phyloP scores from a whole-genome alignment of 1,140 invertebrate species.

The Pseudomyrmex cubaensis region DNA sequence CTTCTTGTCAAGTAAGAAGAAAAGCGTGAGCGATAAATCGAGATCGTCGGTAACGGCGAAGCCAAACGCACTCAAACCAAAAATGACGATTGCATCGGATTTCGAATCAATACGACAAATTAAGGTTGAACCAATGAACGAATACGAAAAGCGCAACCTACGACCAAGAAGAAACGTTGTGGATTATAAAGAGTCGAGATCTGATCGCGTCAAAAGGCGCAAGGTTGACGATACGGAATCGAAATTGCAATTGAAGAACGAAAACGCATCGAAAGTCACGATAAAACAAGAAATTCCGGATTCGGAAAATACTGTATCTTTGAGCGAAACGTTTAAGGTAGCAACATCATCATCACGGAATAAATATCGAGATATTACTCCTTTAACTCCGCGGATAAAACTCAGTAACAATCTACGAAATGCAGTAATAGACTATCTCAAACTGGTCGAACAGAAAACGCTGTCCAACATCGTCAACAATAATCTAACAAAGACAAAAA shows the following conservation, averaged over 20 bases:
- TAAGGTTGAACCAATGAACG: constrained; percentile 42
- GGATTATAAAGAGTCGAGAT: constrained; percentile 37
- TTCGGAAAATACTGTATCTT: neutral
- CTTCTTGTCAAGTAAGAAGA: constrained; percentile 56
- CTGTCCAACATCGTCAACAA: constrained; percentile 20
- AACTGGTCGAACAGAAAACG: neutral
- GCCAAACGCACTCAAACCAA: neutral
- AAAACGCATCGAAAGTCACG: neutral
- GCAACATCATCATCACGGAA: neutral
- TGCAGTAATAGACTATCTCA: neutral
- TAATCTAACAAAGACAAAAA: constrained; percentile 36
- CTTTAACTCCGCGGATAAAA: too few species aligned
- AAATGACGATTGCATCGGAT: neutral
- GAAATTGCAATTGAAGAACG: neutral
- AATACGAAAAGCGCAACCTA: constrained; percentile 46
- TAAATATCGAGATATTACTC: too few species aligned
- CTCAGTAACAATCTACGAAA: neutral
- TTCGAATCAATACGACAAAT: constrained; percentile 32
- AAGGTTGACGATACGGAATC: neutral
- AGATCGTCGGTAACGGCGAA: neutral
- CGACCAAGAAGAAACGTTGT: constrained; percentile 72
- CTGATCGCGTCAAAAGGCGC: neutral
- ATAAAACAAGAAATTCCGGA: constrained; percentile 59
- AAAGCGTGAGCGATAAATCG: neutral
- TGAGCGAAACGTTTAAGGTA: neutral